phyloP scores from a whole-genome alignment of 1,140 invertebrate genomes.

The Cepaea nemoralis region DNA sequence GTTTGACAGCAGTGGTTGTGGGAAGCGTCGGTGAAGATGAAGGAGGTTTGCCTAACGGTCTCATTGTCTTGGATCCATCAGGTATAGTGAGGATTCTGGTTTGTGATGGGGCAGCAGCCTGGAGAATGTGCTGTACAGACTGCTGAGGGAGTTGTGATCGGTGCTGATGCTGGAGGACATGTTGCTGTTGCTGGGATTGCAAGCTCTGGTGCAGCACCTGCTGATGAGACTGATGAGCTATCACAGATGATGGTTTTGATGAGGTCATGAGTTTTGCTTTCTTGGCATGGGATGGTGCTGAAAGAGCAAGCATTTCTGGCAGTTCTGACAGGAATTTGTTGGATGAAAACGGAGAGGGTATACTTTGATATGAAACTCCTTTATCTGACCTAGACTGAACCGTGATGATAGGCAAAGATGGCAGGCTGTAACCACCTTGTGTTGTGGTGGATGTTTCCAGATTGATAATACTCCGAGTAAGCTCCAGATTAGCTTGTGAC shows the following conservation, averaged over 20 bases:
- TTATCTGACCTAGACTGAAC: background rate
- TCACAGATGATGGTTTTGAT: background rate
- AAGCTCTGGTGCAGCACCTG: background rate
- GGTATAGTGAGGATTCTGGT: constrained; percentile 5
- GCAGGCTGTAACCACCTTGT: background rate
- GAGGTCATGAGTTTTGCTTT: constrained; percentile 28
- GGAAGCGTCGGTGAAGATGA: background rate
- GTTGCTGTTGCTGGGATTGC: background rate
- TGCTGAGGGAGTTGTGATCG: background rate
- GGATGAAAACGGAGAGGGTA: constrained; percentile 2
- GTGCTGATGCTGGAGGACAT: background rate
- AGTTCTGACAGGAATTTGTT: background rate
- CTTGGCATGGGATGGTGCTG: constrained; percentile 25
- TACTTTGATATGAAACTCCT: constrained; percentile 2
- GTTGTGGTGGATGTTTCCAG: background rate
- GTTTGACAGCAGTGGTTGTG: too few species aligned
- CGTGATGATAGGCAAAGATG: constrained; percentile 16
- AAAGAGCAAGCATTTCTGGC: constrained; percentile 6
- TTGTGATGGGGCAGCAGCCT: background rate
- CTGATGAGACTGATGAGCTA: background rate
- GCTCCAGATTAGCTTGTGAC: constrained; percentile 4
- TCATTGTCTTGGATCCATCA: background rate
- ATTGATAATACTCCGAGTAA: background rate
- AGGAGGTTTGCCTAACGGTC: background rate
- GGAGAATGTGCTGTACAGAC: constrained; percentile 7